A percentile compares a stretch with the other conserved stretches of the same genome.
Evolutionary conservation across 2,888 invertebrate species (phyloP).

Genomic region (Molanna angustata): DNA sequence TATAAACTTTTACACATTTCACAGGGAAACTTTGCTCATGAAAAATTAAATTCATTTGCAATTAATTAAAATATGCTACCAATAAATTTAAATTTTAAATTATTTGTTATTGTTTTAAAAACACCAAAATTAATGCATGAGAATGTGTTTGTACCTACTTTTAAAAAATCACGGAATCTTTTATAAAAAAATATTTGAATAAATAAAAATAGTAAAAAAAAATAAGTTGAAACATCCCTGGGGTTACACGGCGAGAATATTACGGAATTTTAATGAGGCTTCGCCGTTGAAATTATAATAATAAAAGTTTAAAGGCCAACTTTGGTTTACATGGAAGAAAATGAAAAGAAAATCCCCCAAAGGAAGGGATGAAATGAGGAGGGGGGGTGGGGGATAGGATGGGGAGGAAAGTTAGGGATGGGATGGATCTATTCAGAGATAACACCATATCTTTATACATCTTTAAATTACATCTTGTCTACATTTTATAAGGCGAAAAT

Average conservation of each 20-base stretch:
- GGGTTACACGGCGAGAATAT: slow-evolving; percentile 3
- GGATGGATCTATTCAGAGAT: slow-evolving; percentile 18
- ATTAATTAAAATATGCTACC: too few relatives aligned
- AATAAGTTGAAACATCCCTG: too few relatives aligned
- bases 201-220: background rate
- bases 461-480: slow-evolving; percentile 23
- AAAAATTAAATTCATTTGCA: too few relatives aligned
- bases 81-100: too few relatives aligned
- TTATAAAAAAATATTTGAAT: background rate
- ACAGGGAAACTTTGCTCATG: too few relatives aligned
- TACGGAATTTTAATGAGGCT: slow-evolving; percentile 24
- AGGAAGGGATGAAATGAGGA: too few relatives aligned
- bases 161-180: background rate
- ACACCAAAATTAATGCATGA: too few relatives aligned
- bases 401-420: too few relatives aligned
- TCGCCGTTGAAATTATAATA: slow-evolving; percentile 25
- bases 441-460: slow-evolving; percentile 17
- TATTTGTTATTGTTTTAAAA: too few relatives aligned
- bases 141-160: too few relatives aligned
- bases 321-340: slow-evolving; percentile 23
- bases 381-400: too few relatives aligned
- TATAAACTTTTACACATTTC: too few relatives aligned
- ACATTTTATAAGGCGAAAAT: slow-evolving; percentile 1
- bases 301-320: slow-evolving; percentile 26
- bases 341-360: slow-evolving; percentile 21